Conservation (phyloP, 1,140 invertebrate genomes). For the Pissodes strobi region DNA sequence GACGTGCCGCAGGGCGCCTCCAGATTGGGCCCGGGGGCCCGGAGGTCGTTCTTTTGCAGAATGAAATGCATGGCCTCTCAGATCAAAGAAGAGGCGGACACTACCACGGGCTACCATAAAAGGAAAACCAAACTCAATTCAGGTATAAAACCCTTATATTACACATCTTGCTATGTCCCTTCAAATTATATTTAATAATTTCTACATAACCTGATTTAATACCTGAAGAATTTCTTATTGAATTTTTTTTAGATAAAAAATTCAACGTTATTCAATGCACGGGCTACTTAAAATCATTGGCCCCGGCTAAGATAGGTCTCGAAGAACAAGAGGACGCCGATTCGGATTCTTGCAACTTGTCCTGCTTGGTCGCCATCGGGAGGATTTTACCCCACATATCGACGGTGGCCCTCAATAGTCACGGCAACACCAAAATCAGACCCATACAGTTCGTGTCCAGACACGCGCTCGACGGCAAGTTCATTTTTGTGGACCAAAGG, state of each 20-base stretch:
- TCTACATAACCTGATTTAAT: no score
- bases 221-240: slow-evolving; percentile 5
- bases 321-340: slow-evolving; percentile 72
- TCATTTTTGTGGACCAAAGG: slow-evolving; percentile 94
- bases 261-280: slow-evolving; percentile 85
- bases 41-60: slow-evolving; percentile 90
- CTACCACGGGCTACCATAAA: slow-evolving; percentile 64
- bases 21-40: slow-evolving; percentile 81
- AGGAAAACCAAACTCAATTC: slow-evolving; percentile 69
- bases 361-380: slow-evolving; percentile 84
- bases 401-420: slow-evolving; percentile 52
- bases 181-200: no score
- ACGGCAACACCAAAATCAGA: slow-evolving; percentile 56
- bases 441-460: slow-evolving; percentile 79
- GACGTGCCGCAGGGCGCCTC: slow-evolving; percentile 77
- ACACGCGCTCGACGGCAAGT: slow-evolving; percentile 93
- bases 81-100: slow-evolving; percentile 77
- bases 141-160: no score
- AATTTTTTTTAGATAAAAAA: slow-evolving; percentile 65
- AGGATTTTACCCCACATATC: slow-evolving; percentile 66
- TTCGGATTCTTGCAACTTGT: slow-evolving; percentile 75
- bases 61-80: slow-evolving; percentile 76
- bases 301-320: slow-evolving; percentile 73
- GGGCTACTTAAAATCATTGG: slow-evolving; percentile 92
- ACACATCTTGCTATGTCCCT: no score